Base-by-base conservation (phyloP, 1,140 invertebrate species). In the Acyrthosiphon pisum region DNA sequence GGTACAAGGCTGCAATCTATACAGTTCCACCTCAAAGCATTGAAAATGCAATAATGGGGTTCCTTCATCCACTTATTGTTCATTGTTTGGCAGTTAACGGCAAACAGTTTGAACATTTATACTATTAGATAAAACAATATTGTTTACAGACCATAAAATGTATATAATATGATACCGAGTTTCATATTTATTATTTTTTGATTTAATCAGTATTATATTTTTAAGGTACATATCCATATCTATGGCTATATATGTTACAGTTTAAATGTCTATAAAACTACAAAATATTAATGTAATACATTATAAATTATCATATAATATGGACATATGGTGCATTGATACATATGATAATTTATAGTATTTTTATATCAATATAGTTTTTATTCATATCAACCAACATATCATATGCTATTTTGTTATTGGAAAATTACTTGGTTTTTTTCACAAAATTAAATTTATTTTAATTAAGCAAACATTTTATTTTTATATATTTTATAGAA, bases 1-100 rank as follows among this genome's bases (percentile, higher is more conserved):
- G 18, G 26, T 41, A 86, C 44, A 86, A 86, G 11, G 11, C 23
- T 41, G n/a, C n/a, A 53, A 88, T 88, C 48, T 53, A 50, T 35
- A 88, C 48, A 88, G n/a, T 88, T 50, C 46, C 87, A 88, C 46
- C 88, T 89, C 23, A 89, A 56, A 89, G 88, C 48, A 89, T 89
- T 14, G 88, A 23, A 56, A 89, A 41, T 41, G 56, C 23, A 89
- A 56, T 89, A 89, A 56, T 56, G 48, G 50, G 48, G 46, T 88
- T 53, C 22, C 22, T 89, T 89, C 23, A 89, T 89, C 20, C 26
- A 89, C 23, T 89, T 53, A 76, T 76, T 76, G 20, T 89, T 41
- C 87, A 50, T 88, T 88, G 46, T 86, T 86, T 88, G n/a, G 87
- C n/a, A 88, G 86, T 88, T 48, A 48, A 88, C 18, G 22, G 84